phyloP scores from a whole-genome alignment of 2,888 invertebrate species.

The Scaeva pyrastri region DNA sequence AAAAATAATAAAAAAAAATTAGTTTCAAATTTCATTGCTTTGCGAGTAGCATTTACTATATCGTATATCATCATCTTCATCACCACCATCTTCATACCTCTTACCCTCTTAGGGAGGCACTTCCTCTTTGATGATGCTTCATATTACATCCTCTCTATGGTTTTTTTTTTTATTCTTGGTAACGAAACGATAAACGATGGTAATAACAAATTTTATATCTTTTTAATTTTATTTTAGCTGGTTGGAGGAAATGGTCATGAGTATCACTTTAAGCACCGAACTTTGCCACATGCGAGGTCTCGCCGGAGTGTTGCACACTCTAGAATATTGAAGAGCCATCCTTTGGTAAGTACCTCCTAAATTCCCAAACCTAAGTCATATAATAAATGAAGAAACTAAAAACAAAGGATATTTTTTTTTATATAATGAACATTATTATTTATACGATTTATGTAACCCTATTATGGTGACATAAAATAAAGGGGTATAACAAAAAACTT shows the following conservation, averaged over 20 bases:
- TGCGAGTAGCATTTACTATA: neutral
- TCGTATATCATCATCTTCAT: neutral
- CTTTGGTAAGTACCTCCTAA: constrained; percentile 90
- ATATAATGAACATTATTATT: too few relatives aligned
- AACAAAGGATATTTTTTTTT: too few relatives aligned
- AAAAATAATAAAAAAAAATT: neutral
- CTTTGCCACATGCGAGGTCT: constrained; percentile 94
- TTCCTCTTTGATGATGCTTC: constrained; percentile 35
- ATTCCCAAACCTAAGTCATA: too few relatives aligned
- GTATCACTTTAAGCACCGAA: constrained; percentile 97
- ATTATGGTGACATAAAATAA: too few relatives aligned
- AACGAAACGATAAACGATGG: constrained; percentile 1
- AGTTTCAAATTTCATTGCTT: constrained; percentile 12
- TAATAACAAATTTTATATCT: constrained; percentile 39
- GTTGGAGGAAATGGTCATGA: constrained; percentile 92
- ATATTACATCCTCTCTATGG: constrained; percentile 36
- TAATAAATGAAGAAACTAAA: too few relatives aligned
- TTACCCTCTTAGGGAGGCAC: neutral
- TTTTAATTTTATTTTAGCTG: constrained; percentile 86
- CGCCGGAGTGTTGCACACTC: constrained; percentile 95
- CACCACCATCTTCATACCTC: neutral
- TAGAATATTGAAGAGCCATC: constrained; percentile 94
- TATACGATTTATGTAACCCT: too few relatives aligned
- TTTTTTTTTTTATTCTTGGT: neutral
- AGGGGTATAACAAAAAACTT: too few relatives aligned